phyloP scores from a whole-genome alignment of 2,888 invertebrate genomes.

The Zygogramma bicolorata region DNA sequence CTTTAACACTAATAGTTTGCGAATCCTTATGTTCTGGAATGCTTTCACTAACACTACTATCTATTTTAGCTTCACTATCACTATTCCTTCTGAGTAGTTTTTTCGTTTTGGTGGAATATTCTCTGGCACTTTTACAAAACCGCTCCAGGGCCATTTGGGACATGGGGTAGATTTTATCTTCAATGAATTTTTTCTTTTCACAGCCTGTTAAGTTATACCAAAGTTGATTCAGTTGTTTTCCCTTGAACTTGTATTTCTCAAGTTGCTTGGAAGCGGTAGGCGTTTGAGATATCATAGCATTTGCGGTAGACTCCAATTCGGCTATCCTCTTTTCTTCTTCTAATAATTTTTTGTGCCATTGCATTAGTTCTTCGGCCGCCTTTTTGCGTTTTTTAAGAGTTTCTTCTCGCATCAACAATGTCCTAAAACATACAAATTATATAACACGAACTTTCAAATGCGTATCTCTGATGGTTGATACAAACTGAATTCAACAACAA shows the following conservation, averaged over 20 bases:
- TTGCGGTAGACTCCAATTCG: constrained; percentile 67
- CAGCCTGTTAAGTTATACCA: constrained; percentile 67
- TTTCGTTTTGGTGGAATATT: constrained; percentile 37
- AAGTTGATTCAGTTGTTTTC: constrained; percentile 65
- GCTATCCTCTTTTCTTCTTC: constrained; percentile 69
- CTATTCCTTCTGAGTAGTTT: constrained; percentile 30
- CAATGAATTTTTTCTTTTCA: constrained; percentile 63
- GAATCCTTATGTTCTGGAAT: constrained; percentile 29
- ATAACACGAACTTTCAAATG: not conserved
- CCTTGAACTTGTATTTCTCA: constrained; percentile 55
- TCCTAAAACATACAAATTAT: constrained; percentile 53
- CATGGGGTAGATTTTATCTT: constrained; percentile 62
- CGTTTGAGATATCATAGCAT: constrained; percentile 57
- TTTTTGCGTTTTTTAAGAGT: constrained; percentile 67
- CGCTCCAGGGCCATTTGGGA: constrained; percentile 64
- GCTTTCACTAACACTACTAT: constrained; percentile 32
- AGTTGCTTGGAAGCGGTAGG: constrained; percentile 38
- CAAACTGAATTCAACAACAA: constrained; percentile 12
- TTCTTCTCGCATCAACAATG: constrained; percentile 67
- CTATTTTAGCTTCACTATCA: constrained; percentile 29
- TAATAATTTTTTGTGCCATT: constrained; percentile 70
- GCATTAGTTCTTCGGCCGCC: constrained; percentile 68
- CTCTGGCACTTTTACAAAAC: constrained; percentile 66
- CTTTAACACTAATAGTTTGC: not conserved
- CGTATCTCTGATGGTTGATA: not conserved